phyloP scores from a whole-genome alignment of 2,797 vertebrate genomes.

The Parotocinclus haroldoi region DNA sequence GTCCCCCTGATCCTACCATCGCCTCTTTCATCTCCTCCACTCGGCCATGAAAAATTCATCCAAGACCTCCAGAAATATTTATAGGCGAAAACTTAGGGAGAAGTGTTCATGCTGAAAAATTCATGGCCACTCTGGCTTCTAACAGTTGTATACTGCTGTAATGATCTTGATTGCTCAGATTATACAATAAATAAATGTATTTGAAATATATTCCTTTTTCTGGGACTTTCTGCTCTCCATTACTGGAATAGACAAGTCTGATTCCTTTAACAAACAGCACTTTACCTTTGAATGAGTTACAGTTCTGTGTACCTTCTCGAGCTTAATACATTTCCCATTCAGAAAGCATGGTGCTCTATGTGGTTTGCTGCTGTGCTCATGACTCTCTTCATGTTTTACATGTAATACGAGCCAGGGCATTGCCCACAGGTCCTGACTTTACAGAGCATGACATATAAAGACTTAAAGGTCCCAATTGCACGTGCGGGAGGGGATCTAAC shows the following conservation, averaged over 20 bases:
- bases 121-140: conserved; percentile 79
- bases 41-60: conserved; percentile 81
- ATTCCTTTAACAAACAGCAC: too few relatives aligned
- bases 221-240: not conserved
- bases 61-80: conserved; percentile 83
- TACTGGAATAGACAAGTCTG: conserved; percentile 8
- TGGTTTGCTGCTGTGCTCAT: conserved; percentile 11
- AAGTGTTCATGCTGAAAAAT: conserved; percentile 78
- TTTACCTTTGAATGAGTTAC: too few relatives aligned
- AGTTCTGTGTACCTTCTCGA: conserved; percentile 20
- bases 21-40: conserved; percentile 74
- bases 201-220: conserved; percentile 68
- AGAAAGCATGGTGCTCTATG: conserved; percentile 12
- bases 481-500: conserved; percentile 28
- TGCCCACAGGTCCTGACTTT: conserved; percentile 39
- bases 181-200: conserved; percentile 75
- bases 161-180: conserved; percentile 92
- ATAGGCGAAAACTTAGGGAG: conserved; percentile 78
- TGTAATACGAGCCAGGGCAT: conserved; percentile 35
- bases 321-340: conserved; percentile 25
- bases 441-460: conserved; percentile 39
- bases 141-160: conserved; percentile 91
- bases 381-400: conserved; percentile 31
- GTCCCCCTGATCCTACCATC: conserved; percentile 69
- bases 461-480: conserved; percentile 41